Evolutionary conservation across 2,113 vertebrate species (phyloP).

Genomic region (Willisornis vidua): DNA sequence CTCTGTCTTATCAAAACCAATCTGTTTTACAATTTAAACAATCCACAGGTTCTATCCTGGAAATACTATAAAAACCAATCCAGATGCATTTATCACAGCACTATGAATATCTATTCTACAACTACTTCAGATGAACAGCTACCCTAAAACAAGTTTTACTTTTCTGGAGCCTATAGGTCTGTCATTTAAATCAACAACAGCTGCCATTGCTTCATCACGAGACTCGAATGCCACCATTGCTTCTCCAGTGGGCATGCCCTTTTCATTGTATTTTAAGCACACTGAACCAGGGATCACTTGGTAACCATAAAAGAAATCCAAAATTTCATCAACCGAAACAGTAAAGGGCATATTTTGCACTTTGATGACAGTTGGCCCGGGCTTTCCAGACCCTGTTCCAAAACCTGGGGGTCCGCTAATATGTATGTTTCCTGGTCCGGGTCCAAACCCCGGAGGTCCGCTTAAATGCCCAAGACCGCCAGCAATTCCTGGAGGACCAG

Average conservation of each 20-base stretch:
- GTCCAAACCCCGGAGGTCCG: slow-evolving; percentile 79
- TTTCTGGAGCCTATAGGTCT: slow-evolving; percentile 97
- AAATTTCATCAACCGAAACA: slow-evolving; percentile 95
- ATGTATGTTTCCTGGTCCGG: slow-evolving; percentile 78
- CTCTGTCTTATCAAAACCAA: slow-evolving; percentile 71
- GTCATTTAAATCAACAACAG: slow-evolving; percentile 97
- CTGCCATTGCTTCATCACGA: slow-evolving; percentile 93
- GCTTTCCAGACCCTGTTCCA: slow-evolving; percentile 82
- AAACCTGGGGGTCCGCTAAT: slow-evolving; percentile 84
- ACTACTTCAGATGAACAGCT: slow-evolving; percentile 70
- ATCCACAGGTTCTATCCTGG: slow-evolving; percentile 78
- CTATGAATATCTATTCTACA: slow-evolving; percentile 76
- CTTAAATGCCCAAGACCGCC: slow-evolving; percentile 80
- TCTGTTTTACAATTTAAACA: slow-evolving; percentile 72
- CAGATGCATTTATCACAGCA: slow-evolving; percentile 80
- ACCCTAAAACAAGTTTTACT: slow-evolving; percentile 95
- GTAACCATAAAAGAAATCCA: slow-evolving; percentile 99
- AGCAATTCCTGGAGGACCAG: slow-evolving; percentile 80
- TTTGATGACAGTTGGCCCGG: slow-evolving; percentile 93
- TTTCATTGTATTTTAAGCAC: slow-evolving; percentile 96
- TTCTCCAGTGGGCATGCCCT: slow-evolving; percentile 96
- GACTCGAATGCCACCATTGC: slow-evolving; percentile 98
- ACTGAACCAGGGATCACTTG: slow-evolving; percentile 96
- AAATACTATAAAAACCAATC: slow-evolving; percentile 81
- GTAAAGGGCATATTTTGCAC: slow-evolving; percentile 99